Conservation (phyloP, 2,797 vertebrate genomes). For the Sebastes vulpes region DNA sequence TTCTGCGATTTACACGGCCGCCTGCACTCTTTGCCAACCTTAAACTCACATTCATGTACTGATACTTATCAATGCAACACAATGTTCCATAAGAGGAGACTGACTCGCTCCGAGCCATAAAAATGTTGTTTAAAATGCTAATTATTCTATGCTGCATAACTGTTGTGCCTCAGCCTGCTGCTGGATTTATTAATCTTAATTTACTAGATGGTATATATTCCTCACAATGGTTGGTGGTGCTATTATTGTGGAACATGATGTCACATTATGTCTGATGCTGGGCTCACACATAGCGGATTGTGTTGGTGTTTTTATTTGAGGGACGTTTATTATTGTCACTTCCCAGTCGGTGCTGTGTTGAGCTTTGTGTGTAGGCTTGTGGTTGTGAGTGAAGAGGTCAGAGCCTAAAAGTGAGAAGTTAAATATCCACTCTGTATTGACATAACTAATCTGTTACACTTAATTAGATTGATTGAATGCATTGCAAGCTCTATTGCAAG, state of each 20-base stretch:
- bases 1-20: background rate
- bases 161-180: background rate
- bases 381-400: background rate
- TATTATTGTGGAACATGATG: background rate
- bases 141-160: conserved; percentile 14
- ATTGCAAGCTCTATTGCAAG: background rate
- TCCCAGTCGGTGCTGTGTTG: background rate
- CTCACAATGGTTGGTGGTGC: background rate
- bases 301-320: background rate
- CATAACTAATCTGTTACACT: background rate
- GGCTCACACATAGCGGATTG: background rate
- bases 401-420: background rate
- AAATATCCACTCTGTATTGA: background rate
- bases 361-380: background rate
- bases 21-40: conserved; percentile 10
- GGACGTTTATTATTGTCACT: background rate
- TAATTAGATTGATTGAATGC: background rate
- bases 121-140: conserved; percentile 30
- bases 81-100: background rate
- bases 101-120: conserved; percentile 1
- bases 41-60: conserved; percentile 27
- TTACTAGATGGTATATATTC: background rate
- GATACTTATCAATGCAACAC: conserved; percentile 46
- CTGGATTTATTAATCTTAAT: conserved; percentile 8
- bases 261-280: background rate